Conservation (phyloP, 2,797 vertebrate species). For the Enteromius treurensis region DNA sequence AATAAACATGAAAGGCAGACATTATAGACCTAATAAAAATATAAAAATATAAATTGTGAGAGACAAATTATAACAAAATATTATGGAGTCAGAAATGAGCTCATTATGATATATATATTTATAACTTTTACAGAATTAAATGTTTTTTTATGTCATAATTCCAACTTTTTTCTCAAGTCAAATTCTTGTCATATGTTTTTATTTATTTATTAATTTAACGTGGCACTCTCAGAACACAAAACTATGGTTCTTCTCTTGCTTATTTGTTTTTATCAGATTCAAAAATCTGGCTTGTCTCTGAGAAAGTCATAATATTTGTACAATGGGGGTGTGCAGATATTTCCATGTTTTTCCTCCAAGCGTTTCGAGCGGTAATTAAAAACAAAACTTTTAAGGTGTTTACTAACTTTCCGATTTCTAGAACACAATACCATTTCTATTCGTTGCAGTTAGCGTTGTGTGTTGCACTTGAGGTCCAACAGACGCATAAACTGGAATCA, state of each 20-base stretch:
- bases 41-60: background rate
- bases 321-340: background rate
- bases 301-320: background rate
- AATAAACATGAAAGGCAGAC: background rate
- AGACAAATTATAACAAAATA: background rate
- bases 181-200: background rate
- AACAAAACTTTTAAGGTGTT: background rate
- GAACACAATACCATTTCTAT: background rate
- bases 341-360: background rate
- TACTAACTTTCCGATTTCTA: background rate
- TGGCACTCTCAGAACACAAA: background rate
- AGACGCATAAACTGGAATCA: background rate
- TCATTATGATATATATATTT: too few species aligned
- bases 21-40: background rate
- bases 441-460: background rate
- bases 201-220: background rate
- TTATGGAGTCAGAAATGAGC: background rate
- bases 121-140: too few species aligned
- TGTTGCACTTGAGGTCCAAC: background rate
- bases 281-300: conserved; percentile 1
- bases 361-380: background rate
- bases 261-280: background rate
- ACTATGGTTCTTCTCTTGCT: background rate
- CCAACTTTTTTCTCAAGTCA: background rate
- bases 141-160: background rate